These are phyloP conservation scores for Lethenteron reissneri DNA, from an alignment of 2,113 vertebrate genomes.

Conservation along the genomic window DNA sequence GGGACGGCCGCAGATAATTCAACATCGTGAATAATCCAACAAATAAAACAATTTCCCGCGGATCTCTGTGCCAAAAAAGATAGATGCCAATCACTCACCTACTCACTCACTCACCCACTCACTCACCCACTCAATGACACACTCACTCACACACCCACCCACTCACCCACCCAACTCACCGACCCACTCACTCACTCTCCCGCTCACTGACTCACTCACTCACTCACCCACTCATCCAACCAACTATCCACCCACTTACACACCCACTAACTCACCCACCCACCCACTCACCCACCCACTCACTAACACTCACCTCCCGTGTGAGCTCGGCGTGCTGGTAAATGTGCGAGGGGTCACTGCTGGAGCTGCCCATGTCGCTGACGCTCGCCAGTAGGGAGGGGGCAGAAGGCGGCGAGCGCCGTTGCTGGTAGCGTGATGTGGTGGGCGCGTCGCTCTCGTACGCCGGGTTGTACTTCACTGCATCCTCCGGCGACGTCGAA, in stretches of 20 bases:
- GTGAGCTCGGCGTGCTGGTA: slow-evolving; percentile 73
- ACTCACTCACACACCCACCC: slow-evolving; percentile 10
- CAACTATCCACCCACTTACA: slow-evolving; percentile 8
- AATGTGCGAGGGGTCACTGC: slow-evolving; percentile 70
- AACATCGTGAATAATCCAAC: slow-evolving; percentile 8
- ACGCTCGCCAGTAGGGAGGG: slow-evolving; percentile 37
- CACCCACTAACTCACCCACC: background rate
- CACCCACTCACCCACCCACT: too few species aligned
- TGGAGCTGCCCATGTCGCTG: slow-evolving; percentile 59
- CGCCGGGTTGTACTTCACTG: slow-evolving; percentile 64
- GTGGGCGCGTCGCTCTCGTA: slow-evolving; percentile 48
- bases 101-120: too few species aligned
- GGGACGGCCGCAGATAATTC: background rate
- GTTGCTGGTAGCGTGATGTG: slow-evolving; percentile 43
- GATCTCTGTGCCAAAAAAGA: background rate
- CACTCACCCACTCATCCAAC: slow-evolving; percentile 8
- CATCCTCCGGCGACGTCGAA: slow-evolving; percentile 48
- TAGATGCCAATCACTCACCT: too few species aligned
- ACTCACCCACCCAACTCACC: background rate
- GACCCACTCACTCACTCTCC: background rate
- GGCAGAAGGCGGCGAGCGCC: slow-evolving; percentile 30
- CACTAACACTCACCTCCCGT: slow-evolving; percentile 33
- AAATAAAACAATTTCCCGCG: background rate
- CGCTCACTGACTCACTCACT: background rate
- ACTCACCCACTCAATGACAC: slow-evolving; percentile 7